phyloP scores from a whole-genome alignment of 64 coral and sea anemone species.

The Porites lutea region DNA sequence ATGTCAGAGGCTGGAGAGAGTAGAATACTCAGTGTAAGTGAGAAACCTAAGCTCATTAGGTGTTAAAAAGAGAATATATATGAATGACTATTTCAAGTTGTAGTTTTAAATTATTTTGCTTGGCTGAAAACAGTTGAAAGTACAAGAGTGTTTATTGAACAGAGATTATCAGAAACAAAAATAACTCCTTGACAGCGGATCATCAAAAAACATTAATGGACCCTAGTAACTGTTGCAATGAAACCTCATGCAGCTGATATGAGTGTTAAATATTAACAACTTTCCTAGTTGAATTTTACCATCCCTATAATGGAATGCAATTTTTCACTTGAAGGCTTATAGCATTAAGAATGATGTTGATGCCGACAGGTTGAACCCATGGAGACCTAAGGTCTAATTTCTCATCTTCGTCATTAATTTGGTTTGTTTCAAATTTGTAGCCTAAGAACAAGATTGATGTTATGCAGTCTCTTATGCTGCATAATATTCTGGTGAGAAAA shows the following conservation, averaged over 20 bases:
- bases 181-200: conserved; percentile 18
- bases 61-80: conserved; percentile 45
- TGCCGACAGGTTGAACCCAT: conserved; percentile 32
- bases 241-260: conserved; percentile 38
- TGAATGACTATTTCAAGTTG: conserved; percentile 45
- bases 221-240: conserved; percentile 51
- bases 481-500: conserved; percentile 64
- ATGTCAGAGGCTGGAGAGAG: conserved; percentile 73
- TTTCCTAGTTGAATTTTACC: neutral
- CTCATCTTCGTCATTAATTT: conserved; percentile 34
- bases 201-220: conserved; percentile 45
- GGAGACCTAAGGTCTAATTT: conserved; percentile 52
- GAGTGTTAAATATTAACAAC: neutral
- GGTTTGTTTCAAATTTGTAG: conserved; percentile 34
- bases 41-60: conserved; percentile 55
- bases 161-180: conserved; percentile 52
- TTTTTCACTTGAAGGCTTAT: conserved; percentile 22
- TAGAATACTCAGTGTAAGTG: conserved; percentile 59
- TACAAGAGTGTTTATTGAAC: conserved; percentile 46
- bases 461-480: conserved; percentile 65
- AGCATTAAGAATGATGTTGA: conserved; percentile 35
- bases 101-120: conserved; percentile 57
- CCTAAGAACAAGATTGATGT: conserved; percentile 65
- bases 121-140: conserved; percentile 40
- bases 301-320: conserved; percentile 30